Evolutionary conservation across 2,888 invertebrate genomes (phyloP).

Genomic region (Oxytorus armatus): DNA sequence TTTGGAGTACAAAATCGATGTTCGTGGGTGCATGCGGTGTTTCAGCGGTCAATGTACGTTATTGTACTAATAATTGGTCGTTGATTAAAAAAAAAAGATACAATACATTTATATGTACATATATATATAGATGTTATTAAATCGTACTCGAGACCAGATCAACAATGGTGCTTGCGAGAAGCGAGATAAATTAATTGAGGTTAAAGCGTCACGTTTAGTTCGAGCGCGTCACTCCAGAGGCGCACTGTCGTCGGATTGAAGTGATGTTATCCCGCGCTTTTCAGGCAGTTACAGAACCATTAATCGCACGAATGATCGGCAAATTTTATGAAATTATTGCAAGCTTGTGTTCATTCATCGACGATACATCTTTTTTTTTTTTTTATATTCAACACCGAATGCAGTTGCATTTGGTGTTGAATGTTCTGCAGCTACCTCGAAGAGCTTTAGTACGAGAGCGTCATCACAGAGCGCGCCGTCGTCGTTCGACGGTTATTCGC

Average conservation of each 20-base stretch:
- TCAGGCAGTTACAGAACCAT: background rate
- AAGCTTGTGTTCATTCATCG: background rate
- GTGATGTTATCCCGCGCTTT: background rate
- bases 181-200: slow-evolving; percentile 4
- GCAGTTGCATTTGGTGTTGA: background rate
- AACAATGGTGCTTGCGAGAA: background rate
- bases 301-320: background rate
- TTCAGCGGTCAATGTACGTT: slow-evolving; percentile 72
- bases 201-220: background rate
- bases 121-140: too few relatives aligned
- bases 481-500: slow-evolving; percentile 7
- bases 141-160: slow-evolving; percentile 1
- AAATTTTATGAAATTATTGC: background rate
- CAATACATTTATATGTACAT: too few relatives aligned
- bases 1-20: slow-evolving; percentile 54
- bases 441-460: background rate
- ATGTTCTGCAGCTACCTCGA: slow-evolving; percentile 3
- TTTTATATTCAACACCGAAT: background rate
- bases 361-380: background rate
- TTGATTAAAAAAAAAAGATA: slow-evolving; percentile 12
- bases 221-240: slow-evolving; percentile 7
- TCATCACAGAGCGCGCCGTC: slow-evolving; percentile 22
- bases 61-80: slow-evolving; percentile 41
- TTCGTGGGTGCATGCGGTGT: slow-evolving; percentile 80
- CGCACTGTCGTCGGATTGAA: background rate